phyloP scores from a whole-genome alignment of 2,888 invertebrate genomes.

The Drosophila nigricruria region DNA sequence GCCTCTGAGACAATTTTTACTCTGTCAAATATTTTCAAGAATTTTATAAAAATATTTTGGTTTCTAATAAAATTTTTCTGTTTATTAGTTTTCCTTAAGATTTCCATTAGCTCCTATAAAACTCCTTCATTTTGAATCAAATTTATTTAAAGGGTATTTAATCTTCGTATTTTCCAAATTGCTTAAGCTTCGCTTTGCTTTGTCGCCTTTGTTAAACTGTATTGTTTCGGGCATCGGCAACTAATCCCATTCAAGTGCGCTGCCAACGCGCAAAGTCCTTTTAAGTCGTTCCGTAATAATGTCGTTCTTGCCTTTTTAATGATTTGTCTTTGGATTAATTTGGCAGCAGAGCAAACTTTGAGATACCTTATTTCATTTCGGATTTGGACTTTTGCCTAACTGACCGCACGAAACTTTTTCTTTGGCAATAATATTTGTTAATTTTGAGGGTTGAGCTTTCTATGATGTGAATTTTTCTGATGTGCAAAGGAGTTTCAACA shows the following conservation, averaged over 20 bases:
- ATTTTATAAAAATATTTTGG: too few species aligned
- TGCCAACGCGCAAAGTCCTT: slow-evolving; percentile 60
- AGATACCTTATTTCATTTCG: slow-evolving; percentile 49
- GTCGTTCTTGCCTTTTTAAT: slow-evolving; percentile 36
- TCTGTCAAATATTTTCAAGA: too few species aligned
- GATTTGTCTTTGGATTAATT: slow-evolving; percentile 72
- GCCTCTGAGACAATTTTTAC: not conserved
- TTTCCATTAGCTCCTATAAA: too few species aligned
- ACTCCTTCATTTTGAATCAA: not conserved
- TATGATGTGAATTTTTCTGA: slow-evolving; percentile 7
- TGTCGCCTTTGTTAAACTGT: slow-evolving; percentile 15
- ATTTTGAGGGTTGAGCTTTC: slow-evolving; percentile 18
- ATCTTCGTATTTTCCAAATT: not conserved
- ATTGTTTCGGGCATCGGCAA: slow-evolving; percentile 38
- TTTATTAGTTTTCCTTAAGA: too few species aligned
- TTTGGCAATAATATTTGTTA: slow-evolving; percentile 30
- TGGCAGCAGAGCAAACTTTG: slow-evolving; percentile 44
- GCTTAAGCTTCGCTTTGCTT: slow-evolving; percentile 8
- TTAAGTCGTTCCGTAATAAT: slow-evolving; percentile 46
- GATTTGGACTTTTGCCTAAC: slow-evolving; percentile 39
- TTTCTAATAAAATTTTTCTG: not conserved
- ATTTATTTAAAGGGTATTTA: slow-evolving; percentile 30
- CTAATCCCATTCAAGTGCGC: slow-evolving; percentile 70
- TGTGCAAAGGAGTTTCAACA: slow-evolving; percentile 21
- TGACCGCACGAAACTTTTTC: slow-evolving; percentile 54